Conservation (phyloP, 1,140 invertebrate genomes). For the Penaeus chinensis region DNA sequence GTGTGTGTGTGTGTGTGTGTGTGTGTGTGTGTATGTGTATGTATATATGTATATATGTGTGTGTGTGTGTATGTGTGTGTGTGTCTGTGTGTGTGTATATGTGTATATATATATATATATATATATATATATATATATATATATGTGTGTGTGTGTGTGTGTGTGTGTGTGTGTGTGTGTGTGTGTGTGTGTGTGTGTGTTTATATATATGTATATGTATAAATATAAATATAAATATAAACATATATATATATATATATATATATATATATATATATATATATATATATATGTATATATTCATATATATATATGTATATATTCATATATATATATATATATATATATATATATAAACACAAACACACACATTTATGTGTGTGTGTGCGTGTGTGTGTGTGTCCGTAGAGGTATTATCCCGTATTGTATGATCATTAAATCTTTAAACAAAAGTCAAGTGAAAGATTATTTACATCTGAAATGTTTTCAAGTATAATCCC, state of each 20-base stretch:
- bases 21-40: neutral
- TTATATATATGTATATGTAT: constrained; percentile 3
- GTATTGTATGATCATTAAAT: too few relatives aligned
- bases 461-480: too few relatives aligned
- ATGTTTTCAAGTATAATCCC: too few relatives aligned
- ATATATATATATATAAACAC: too few relatives aligned
- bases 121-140: constrained; percentile 19
- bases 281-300: neutral
- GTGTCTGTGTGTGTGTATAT: neutral
- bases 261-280: neutral
- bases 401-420: too few relatives aligned
- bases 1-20: neutral
- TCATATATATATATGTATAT: too few relatives aligned
- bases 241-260: neutral
- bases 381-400: too few relatives aligned
- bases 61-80: neutral
- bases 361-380: too few relatives aligned
- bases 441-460: too few relatives aligned
- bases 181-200: neutral
- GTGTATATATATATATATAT: constrained; percentile 8
- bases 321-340: too few relatives aligned
- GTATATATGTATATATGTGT: neutral
- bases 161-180: neutral
- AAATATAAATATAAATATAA: neutral
- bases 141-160: neutral